phyloP scores from a whole-genome alignment of 2,888 invertebrate species.

The Spodoptera littoralis region DNA sequence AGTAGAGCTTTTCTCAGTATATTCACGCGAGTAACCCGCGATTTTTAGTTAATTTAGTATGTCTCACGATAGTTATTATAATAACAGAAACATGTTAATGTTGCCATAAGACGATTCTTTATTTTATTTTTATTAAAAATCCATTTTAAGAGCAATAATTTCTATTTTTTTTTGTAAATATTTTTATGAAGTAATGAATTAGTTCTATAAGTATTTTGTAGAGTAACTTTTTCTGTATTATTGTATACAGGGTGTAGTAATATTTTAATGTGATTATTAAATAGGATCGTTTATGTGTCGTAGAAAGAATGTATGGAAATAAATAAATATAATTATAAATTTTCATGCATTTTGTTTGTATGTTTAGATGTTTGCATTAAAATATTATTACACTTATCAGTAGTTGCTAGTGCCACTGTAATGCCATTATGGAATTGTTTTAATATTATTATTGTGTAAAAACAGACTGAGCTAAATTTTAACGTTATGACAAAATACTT shows the following conservation, averaged over 20 bases:
- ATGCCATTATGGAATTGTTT: constrained; percentile 59
- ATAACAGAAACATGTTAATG: constrained; percentile 18
- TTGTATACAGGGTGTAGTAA: constrained; percentile 35
- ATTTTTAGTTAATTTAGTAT: too few species aligned
- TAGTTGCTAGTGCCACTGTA: constrained; percentile 50
- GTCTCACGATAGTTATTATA: too few species aligned
- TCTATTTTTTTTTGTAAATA: constrained; percentile 49
- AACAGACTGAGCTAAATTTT: too few species aligned
- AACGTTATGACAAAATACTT: too few species aligned
- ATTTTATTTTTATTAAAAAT: constrained; percentile 29
- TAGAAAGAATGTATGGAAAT: too few species aligned
- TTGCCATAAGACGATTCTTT: constrained; percentile 51
- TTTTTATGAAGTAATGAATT: constrained; percentile 8
- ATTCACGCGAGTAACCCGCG: too few species aligned
- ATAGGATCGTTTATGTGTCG: too few species aligned
- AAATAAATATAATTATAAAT: not conserved
- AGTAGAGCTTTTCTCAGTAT: too few species aligned
- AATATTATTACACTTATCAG: constrained; percentile 37
- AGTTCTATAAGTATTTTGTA: constrained; percentile 27
- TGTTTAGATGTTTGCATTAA: constrained; percentile 1
- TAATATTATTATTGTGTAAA: constrained; percentile 41
- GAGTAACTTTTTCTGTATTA: constrained; percentile 44
- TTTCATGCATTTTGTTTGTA: not conserved
- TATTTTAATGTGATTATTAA: constrained; percentile 25
- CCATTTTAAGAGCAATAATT: constrained; percentile 42